Base-by-base conservation (phyloP, 1,140 invertebrate genomes). In the Cydia splendana region DNA sequence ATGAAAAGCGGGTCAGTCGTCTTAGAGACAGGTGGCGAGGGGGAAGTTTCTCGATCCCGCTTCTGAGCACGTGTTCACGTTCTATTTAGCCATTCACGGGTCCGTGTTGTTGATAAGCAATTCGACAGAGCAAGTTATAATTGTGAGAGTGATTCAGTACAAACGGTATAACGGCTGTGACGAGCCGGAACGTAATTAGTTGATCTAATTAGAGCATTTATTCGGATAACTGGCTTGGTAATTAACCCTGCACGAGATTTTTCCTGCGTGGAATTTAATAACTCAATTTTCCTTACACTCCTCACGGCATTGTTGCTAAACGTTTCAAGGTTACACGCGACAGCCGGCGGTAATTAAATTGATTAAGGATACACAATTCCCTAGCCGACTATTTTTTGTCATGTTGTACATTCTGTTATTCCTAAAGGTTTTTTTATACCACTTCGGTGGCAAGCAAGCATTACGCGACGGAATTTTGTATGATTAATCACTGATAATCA, bases 1-100 rank as follows among this genome's bases (percentile, higher is more conserved):
- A 78, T 78, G 78, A 77, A 80, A 82, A 82, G 77, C 79, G 76
- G 81, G 81, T 80, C 81, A 82, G 65, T 69, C 77, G 34, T 38
- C 38, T 78, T 34, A 76, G 75, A 80, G 79, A 79, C 78, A 80
- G 78, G 79, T 80, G 79, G 75, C 65, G 75, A 42, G 9, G 75
- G 78, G 48, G 74, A 62, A 78, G 24, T 76, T 78, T 75, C 78
- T 75, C 75, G 45, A 79, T 76, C 42, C 78, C 75, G 74, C 65
- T 79, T 34, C 20, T 28, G 45, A 77, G 51, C 28, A 24, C 62
- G 65, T 69, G 65, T 69, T 69, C 30, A 18, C 65, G 30, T 20
- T 20, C 65, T n/a, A 69, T 69, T 69, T 38, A 69, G n/a, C 65
- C 30, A 69, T 69, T 69, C 65, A 69, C 4, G n/a, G 65, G 65